Evolutionary conservation across 2,113 vertebrate genomes (phyloP).

Genomic region (Heterotis niloticus): DNA sequence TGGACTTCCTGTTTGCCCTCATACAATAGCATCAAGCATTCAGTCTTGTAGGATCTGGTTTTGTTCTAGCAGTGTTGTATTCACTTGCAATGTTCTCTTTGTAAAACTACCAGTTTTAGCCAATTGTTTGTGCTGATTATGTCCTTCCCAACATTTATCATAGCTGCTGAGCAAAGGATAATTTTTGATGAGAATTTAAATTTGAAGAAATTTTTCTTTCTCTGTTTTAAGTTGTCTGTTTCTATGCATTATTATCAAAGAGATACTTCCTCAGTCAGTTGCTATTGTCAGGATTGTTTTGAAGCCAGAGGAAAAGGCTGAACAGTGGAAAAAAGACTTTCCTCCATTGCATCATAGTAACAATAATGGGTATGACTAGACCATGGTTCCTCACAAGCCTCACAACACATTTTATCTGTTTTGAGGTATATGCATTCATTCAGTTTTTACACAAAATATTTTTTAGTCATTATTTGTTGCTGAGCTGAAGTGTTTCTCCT

Average conservation of each 20-base stretch:
- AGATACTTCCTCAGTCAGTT: not conserved
- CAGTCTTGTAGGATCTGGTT: not conserved
- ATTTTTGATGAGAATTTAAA: not conserved
- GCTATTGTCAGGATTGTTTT: not conserved
- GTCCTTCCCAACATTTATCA: not conserved
- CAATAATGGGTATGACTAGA: too few relatives aligned
- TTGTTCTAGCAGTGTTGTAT: not conserved
- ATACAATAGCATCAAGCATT: not conserved
- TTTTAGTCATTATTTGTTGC: too few relatives aligned
- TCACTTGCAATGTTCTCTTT: not conserved
- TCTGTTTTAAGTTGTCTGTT: not conserved
- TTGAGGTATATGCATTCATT: not conserved
- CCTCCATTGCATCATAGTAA: not conserved
- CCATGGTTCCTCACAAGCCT: too few relatives aligned
- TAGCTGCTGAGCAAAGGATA: not conserved
- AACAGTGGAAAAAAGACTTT: not conserved
- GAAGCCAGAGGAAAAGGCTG: not conserved
- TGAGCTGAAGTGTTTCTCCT: too few relatives aligned
- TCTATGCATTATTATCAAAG: not conserved
- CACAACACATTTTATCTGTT: too few relatives aligned
- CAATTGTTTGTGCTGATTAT: not conserved
- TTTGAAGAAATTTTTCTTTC: not conserved
- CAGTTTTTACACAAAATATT: too few relatives aligned
- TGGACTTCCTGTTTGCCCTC: not conserved
- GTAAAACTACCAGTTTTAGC: not conserved